Percentiles rank a stretch among this genome's conserved stretches.
Evolutionary conservation across 2,888 invertebrate genomes (phyloP).

Genomic region (Silvanus unidentatus): DNA sequence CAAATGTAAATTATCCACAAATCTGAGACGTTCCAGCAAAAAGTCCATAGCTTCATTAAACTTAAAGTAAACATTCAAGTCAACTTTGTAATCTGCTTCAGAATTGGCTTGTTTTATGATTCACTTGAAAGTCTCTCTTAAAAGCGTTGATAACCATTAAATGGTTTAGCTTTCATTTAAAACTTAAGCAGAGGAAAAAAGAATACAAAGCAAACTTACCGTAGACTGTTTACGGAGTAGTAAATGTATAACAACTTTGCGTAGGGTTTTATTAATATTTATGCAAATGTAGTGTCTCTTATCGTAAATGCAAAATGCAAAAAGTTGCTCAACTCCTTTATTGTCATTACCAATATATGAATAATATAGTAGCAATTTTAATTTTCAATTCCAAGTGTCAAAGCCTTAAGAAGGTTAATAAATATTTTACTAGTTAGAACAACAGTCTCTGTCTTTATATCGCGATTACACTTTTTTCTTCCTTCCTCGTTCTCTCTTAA

Average conservation of each 20-base stretch:
- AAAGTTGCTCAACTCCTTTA: constrained; percentile 13
- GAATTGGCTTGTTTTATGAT: constrained; percentile 1
- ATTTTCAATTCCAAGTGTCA: background rate
- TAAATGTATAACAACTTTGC: constrained; percentile 1
- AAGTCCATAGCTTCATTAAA: no score
- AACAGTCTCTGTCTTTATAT: no score
- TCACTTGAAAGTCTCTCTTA: background rate
- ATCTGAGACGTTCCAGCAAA: no score
- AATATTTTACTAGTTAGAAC: no score
- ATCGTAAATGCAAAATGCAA: background rate
- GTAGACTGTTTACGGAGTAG: no score
- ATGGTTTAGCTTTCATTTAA: constrained; percentile 1
- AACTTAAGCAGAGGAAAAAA: background rate
- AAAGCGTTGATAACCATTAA: constrained; percentile 2
- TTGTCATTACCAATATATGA: constrained; percentile 3
- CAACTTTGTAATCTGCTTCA: no score
- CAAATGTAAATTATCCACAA: no score
- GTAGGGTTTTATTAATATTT: constrained; percentile 16
- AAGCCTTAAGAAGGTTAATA: no score
- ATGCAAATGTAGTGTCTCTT: constrained; percentile 12
- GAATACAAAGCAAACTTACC: no score
- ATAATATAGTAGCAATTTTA: constrained; percentile 5
- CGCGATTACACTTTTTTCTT: no score
- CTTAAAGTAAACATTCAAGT: no score
- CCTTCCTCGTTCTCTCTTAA: no score